Percentiles rank a stretch among this genome's conserved stretches.
These are phyloP conservation scores for Tetragonula carbonaria DNA, from an alignment of 2,888 invertebrate genomes.

Conservation along the genomic window DNA sequence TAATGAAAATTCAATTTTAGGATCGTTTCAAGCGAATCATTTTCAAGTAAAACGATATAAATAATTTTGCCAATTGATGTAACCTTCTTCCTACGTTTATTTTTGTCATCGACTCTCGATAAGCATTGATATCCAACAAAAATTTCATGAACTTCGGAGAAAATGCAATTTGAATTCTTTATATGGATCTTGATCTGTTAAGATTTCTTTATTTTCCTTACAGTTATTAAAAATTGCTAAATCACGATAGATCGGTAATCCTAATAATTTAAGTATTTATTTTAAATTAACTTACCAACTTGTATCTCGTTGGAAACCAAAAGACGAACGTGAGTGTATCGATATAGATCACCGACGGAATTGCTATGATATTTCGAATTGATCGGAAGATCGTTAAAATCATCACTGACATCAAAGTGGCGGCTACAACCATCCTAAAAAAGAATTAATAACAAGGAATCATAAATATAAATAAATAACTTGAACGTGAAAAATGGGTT, in stretches of 20 bases:
- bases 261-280: background rate
- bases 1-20: background rate
- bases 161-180: background rate
- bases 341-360: conserved; percentile 86
- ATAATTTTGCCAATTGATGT: background rate
- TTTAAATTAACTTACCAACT: conserved; percentile 70
- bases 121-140: background rate
- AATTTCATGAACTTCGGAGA: background rate
- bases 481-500: background rate
- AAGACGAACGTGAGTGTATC: conserved; percentile 87
- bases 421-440: conserved; percentile 63
- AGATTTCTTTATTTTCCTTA: background rate
- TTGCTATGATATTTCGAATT: conserved; percentile 85
- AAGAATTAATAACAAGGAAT: background rate
- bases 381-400: conserved; percentile 82
- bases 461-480: no score
- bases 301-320: conserved; percentile 86
- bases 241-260: background rate
- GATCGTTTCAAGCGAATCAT: background rate
- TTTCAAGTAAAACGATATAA: background rate
- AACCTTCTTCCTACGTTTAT: background rate
- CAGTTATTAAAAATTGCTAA: background rate
- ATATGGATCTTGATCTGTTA: background rate
- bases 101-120: background rate
- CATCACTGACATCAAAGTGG: conserved; percentile 64